These are phyloP conservation scores for Anodontia alba DNA, from an alignment of 2,888 invertebrate species.

Conservation along the genomic window DNA sequence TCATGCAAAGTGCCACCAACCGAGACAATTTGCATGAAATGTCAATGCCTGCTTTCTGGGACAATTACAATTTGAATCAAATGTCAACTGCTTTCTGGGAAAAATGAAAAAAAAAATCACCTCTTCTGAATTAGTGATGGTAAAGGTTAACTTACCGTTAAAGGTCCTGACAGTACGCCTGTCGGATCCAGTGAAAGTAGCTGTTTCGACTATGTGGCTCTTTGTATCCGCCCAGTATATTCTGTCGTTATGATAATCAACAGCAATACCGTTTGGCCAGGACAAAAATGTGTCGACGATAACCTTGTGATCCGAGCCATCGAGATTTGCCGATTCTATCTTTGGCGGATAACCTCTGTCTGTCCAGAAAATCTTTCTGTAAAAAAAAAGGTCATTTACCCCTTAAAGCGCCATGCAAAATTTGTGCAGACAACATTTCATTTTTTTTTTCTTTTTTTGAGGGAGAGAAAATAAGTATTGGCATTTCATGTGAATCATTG, in stretches of 20 bases:
- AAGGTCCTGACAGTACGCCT: conserved; percentile 67
- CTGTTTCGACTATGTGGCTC: conserved; percentile 73
- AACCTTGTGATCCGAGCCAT: conserved; percentile 68
- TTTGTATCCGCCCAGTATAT: conserved; percentile 95
- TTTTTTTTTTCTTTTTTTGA: no score
- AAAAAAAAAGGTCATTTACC: conserved; percentile 23
- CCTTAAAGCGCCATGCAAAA: no score
- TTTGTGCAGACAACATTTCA: no score
- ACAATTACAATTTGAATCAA: no score
- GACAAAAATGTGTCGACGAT: conserved; percentile 67
- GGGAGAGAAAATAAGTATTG: no score
- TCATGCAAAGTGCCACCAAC: no score
- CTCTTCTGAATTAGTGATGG: no score
- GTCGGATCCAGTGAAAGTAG: conserved; percentile 69
- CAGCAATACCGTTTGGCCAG: conserved; percentile 91
- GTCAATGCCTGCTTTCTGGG: no score
- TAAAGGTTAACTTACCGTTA: conserved; percentile 55
- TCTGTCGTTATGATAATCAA: conserved; percentile 90
- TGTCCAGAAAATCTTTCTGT: conserved; percentile 91
- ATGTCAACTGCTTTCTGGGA: no score
- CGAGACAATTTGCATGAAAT: no score
- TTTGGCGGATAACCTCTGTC: conserved; percentile 86
- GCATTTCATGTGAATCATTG: no score
- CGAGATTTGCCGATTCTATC: conserved; percentile 75
- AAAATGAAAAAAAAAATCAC: no score